Base-by-base conservation (phyloP, 2,797 vertebrate genomes). In the Somateria mollissima region DNA sequence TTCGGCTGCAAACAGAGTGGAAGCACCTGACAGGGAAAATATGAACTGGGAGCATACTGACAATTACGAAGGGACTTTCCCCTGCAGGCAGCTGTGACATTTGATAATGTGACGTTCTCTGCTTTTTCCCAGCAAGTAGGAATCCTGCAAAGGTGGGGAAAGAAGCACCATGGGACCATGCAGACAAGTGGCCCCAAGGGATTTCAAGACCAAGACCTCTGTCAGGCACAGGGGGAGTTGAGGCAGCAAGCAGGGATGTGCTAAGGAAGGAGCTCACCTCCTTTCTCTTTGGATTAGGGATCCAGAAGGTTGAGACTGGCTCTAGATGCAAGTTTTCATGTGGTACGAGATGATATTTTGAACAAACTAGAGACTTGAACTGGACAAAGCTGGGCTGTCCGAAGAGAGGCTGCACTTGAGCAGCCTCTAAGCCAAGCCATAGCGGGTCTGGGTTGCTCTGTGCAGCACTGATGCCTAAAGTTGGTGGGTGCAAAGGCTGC, bases 21-120 rank as follows among this genome's bases (percentile, higher is more conserved):
- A 95, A 96, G 91, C 60, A 79, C 57, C 89, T 94, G 90, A 91
- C 8, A 18, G 37, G 87, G 84, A 94, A 94, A 91, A 90, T 60
- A 85, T 34, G 45, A 95, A 87, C 74, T 65, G 49, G 67, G 78
- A 95, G 69, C 67, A 17, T 2, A 10, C 71, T 79, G 78, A 81
- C 93, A 74, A 89, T 90, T 90, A 53, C 74, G 78, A 84, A 78
- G 92, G 95, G 94, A 79, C 89, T 95, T 96, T 87, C 87, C 91
- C 25, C 20, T 64, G 41, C 45, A 76, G 65, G 87, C 91, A 88
- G 86, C 83, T 84, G 86, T 88, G 77, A 65, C 75, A 61, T 84
- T 81, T 94, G 80, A 67, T 82, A 84, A 61, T 24, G 13, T 36
- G 84, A 58, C 28, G 22, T 47, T 36, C 71, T 72, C 39, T 81